phyloP scores from a whole-genome alignment of 2,113 vertebrate genomes.

The Carassius carassius region DNA sequence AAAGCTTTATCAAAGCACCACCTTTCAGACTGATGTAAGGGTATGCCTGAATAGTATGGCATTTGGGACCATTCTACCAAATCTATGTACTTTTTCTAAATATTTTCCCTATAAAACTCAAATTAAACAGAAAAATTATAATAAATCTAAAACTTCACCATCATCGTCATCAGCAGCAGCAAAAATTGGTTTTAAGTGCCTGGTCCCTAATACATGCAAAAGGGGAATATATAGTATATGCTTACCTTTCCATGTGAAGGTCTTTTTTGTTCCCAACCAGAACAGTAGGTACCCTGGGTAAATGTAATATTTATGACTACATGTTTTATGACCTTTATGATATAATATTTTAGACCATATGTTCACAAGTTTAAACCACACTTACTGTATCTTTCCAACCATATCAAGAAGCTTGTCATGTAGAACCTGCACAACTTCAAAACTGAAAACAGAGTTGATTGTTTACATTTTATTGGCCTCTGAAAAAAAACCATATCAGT shows the following conservation, averaged over 20 bases:
- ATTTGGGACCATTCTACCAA: neutral
- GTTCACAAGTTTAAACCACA: slow-evolving; percentile 43
- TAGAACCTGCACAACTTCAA: slow-evolving; percentile 84
- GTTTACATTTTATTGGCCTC: neutral
- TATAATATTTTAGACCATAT: slow-evolving; percentile 8
- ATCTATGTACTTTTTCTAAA: neutral
- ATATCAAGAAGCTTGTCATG: slow-evolving; percentile 83
- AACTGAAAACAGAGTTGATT: slow-evolving; percentile 68
- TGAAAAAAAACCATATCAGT: neutral
- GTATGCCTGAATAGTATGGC: neutral
- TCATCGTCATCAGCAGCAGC: neutral
- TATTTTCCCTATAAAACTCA: neutral
- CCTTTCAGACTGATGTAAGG: neutral
- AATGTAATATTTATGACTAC: slow-evolving; percentile 37
- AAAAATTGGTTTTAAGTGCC: neutral
- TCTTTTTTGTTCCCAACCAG: slow-evolving; percentile 88
- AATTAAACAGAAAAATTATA: neutral
- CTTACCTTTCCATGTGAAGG: slow-evolving; percentile 83
- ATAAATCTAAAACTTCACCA: neutral
- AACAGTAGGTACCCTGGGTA: slow-evolving; percentile 82
- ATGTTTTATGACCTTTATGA: neutral
- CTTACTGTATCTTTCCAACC: slow-evolving; percentile 82
- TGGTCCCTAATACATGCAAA: neutral
- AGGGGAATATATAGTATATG: neutral
- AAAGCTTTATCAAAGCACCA: neutral